These are phyloP conservation scores for Protonemura montana DNA, from an alignment of 2,888 invertebrate species.

Conservation along the genomic window DNA sequence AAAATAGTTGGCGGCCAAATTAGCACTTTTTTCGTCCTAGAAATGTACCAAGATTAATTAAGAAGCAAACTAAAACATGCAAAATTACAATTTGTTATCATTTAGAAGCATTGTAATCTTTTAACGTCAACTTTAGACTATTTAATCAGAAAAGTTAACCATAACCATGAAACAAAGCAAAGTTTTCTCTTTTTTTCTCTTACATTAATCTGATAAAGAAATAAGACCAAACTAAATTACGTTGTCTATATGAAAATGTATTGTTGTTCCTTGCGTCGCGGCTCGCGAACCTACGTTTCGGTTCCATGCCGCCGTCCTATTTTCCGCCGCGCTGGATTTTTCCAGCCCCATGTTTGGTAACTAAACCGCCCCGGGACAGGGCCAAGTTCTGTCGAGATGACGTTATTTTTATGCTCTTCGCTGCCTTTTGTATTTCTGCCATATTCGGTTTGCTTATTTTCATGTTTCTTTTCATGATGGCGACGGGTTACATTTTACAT, in stretches of 20 bases:
- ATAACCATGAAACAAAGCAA: not conserved
- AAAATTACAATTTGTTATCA: constrained; percentile 7
- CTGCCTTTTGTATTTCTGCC: not conserved
- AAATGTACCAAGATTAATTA: not conserved
- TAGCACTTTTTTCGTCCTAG: not conserved
- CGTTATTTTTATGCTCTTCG: not conserved
- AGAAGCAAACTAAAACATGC: not conserved
- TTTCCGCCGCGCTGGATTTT: not conserved
- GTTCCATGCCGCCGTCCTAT: not conserved
- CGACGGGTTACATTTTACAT: not conserved
- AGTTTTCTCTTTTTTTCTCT: not conserved
- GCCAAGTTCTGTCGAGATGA: not conserved
- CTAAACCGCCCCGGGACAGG: not conserved
- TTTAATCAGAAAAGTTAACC: not conserved
- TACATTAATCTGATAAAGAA: not conserved
- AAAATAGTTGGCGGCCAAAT: not conserved
- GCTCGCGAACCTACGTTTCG: not conserved
- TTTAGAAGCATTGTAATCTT: not conserved
- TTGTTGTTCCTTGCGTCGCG: not conserved
- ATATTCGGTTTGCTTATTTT: not conserved
- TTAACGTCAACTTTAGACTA: not conserved
- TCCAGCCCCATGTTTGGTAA: not conserved
- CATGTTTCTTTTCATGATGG: not conserved
- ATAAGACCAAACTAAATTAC: not conserved
- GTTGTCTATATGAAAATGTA: not conserved